phyloP scores from a whole-genome alignment of 2,888 invertebrate species.

The Lapara coniferarum region DNA sequence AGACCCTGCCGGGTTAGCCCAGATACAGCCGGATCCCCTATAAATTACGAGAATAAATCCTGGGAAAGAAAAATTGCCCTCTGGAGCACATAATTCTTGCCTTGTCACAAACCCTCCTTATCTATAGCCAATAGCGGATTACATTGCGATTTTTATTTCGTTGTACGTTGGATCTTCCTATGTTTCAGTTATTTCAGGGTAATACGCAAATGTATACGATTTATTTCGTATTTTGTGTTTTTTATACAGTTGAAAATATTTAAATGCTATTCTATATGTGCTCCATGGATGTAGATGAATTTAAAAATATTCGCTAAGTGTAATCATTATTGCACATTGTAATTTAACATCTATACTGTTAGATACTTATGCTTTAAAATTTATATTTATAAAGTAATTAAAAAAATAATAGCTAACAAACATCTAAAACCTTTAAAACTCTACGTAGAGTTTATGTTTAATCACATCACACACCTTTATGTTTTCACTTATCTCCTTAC shows the following conservation, averaged over 20 bases:
- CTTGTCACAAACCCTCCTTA: slow-evolving; percentile 84
- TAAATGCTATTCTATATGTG: background rate
- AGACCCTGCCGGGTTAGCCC: slow-evolving; percentile 75
- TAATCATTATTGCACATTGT: too few species aligned
- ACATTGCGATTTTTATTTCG: slow-evolving; percentile 83
- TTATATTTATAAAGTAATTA: too few species aligned
- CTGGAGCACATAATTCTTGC: slow-evolving; percentile 84
- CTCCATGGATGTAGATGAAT: background rate
- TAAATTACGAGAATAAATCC: slow-evolving; percentile 84
- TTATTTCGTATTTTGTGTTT: background rate
- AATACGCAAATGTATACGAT: slow-evolving; percentile 23
- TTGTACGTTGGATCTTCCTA: slow-evolving; percentile 64
- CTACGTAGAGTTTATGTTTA: background rate
- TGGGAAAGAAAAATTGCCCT: slow-evolving; percentile 83
- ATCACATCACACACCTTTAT: background rate
- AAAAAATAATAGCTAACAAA: background rate
- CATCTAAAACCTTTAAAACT: background rate
- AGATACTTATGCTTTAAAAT: too few species aligned
- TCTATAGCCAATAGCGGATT: slow-evolving; percentile 83
- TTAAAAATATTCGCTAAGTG: too few species aligned
- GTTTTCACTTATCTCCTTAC: background rate
- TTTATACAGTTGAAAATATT: background rate
- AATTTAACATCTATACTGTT: too few species aligned
- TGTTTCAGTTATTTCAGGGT: slow-evolving; percentile 41
- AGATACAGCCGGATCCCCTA: slow-evolving; percentile 82